Conservation (phyloP, 2,888 invertebrate genomes). For the Archips crataeganus region DNA sequence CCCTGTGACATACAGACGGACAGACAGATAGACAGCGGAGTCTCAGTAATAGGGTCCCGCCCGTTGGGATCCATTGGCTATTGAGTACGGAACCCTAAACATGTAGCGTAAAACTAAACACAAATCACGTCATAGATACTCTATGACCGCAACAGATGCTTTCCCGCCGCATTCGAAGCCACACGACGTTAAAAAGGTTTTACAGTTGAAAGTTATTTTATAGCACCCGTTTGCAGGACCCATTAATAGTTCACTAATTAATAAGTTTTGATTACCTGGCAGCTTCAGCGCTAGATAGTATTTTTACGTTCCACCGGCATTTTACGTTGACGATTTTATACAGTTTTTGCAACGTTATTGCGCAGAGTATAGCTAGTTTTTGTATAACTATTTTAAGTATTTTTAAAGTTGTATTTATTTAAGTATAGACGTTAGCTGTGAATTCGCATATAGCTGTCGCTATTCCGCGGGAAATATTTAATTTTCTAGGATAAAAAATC, state of each 20-base stretch:
- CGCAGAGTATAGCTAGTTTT: not conserved
- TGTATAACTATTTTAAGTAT: not conserved
- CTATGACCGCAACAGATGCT: not conserved
- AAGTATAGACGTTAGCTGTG: no score
- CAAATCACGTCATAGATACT: no score
- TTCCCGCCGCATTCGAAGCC: not conserved
- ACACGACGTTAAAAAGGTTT: slow-evolving; percentile 52
- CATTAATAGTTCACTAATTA: slow-evolving; percentile 68
- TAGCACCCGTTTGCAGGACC: slow-evolving; percentile 54
- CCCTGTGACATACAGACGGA: no score
- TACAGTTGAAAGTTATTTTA: slow-evolving; percentile 75
- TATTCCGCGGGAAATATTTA: no score
- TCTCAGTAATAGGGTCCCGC: no score
- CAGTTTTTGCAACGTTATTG: not conserved
- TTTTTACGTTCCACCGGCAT: not conserved
- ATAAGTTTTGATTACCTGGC: slow-evolving; percentile 77
- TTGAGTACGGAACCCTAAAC: no score
- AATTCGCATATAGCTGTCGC: no score
- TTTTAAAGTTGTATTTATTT: no score
- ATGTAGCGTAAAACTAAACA: no score
- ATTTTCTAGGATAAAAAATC: no score
- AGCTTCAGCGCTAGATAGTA: slow-evolving; percentile 5
- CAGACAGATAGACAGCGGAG: no score
- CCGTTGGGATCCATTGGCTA: no score
- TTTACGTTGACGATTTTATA: not conserved